phyloP scores from a whole-genome alignment of 2,797 vertebrate species.

The Rhadinocentrus ornatus region DNA sequence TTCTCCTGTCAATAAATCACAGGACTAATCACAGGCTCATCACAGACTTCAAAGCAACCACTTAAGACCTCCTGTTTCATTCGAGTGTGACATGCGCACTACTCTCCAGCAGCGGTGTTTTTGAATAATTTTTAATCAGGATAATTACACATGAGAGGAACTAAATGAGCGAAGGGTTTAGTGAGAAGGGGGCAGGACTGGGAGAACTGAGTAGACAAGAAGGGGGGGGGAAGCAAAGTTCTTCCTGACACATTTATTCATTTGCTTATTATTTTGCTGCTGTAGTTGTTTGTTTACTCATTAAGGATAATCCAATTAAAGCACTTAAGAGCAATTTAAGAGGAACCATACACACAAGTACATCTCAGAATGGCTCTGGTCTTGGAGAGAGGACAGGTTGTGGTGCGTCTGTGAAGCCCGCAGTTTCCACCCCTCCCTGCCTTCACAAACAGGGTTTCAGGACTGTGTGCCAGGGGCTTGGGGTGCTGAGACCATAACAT shows the following conservation, averaged over 20 bases:
- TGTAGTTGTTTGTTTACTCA: slow-evolving; percentile 80
- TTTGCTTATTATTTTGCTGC: slow-evolving; percentile 72
- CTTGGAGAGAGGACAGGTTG: slow-evolving; percentile 78
- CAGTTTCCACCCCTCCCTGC: slow-evolving; percentile 63
- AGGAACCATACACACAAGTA: slow-evolving; percentile 38
- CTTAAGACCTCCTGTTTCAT: slow-evolving; percentile 64
- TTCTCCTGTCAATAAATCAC: slow-evolving; percentile 63
- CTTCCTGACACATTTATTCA: slow-evolving; percentile 65
- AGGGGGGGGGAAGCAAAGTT: slow-evolving; percentile 28
- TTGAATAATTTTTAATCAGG: slow-evolving; percentile 65
- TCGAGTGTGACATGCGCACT: slow-evolving; percentile 46
- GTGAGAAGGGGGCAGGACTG: slow-evolving; percentile 41
- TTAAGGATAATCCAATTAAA: slow-evolving; percentile 83
- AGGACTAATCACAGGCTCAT: slow-evolving; percentile 63
- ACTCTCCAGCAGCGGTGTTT: slow-evolving; percentile 55
- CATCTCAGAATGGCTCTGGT: slow-evolving; percentile 47
- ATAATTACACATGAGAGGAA: slow-evolving; percentile 73
- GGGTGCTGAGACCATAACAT: slow-evolving; percentile 77
- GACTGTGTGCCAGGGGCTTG: slow-evolving; percentile 70
- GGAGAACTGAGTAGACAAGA: slow-evolving; percentile 22
- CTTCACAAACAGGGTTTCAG: slow-evolving; percentile 61
- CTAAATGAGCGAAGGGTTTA: slow-evolving; percentile 57
- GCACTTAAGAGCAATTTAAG: slow-evolving; percentile 76
- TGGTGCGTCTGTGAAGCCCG: slow-evolving; percentile 53
- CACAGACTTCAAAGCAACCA: slow-evolving; percentile 71